These are phyloP conservation scores for Gymnosoma rotundatum DNA, from an alignment of 2,888 invertebrate genomes.

Conservation along the genomic window DNA sequence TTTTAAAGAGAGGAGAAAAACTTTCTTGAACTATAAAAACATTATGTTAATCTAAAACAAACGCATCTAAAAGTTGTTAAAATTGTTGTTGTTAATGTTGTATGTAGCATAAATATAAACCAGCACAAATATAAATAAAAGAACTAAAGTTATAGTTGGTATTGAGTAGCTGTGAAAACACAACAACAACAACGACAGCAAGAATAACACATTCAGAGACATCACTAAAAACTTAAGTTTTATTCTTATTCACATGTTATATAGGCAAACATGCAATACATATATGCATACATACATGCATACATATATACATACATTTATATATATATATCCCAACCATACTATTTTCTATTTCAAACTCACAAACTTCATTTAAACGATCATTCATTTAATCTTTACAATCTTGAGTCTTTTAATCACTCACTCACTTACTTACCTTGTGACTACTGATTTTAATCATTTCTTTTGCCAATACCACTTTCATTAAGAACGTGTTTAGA, in stretches of 20 bases:
- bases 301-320: background rate
- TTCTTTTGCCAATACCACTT: constrained; percentile 66
- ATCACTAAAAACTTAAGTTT: constrained; percentile 15
- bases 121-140: constrained; percentile 61
- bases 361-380: background rate
- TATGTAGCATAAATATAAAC: constrained; percentile 41
- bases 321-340: background rate
- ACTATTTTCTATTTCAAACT: background rate
- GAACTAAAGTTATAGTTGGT: background rate
- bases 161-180: constrained; percentile 43
- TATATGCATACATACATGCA: background rate
- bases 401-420: constrained; percentile 4
- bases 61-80: constrained; percentile 31
- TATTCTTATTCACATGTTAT: constrained; percentile 1
- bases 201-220: constrained; percentile 7
- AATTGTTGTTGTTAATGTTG: constrained; percentile 6
- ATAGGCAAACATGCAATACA: background rate
- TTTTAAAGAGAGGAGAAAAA: background rate
- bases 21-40: constrained; percentile 33
- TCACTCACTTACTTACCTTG: constrained; percentile 32
- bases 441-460: constrained; percentile 48
- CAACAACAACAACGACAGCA: constrained; percentile 14
- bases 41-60: constrained; percentile 4
- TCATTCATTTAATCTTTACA: constrained; percentile 11
- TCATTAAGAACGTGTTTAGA: constrained; percentile 70